Evolutionary conservation across 1,140 invertebrate species (phyloP).

Genomic region (Diachasma alloeum): DNA sequence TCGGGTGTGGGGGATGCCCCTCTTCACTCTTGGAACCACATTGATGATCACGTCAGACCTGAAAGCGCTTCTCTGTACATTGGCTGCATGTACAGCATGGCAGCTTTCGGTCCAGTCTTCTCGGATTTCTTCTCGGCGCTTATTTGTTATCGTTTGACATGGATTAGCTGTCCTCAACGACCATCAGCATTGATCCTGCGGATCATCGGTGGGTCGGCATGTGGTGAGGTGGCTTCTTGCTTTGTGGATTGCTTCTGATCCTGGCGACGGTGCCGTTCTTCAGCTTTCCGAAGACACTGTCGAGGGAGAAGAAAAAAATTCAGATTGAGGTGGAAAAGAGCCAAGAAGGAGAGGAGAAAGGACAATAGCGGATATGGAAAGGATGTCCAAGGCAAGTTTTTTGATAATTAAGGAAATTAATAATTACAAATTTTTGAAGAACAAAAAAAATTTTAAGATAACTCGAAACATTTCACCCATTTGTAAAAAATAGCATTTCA

Average conservation of each 20-base stretch:
- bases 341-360: constrained; percentile 56
- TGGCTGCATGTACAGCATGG: constrained; percentile 92
- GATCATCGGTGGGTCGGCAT: constrained; percentile 91
- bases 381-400: constrained; percentile 82
- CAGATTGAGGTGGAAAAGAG: constrained; percentile 71
- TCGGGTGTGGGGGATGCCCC: constrained; percentile 88
- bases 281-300: constrained; percentile 85
- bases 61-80: constrained; percentile 87
- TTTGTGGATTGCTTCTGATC: constrained; percentile 81
- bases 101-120: constrained; percentile 89
- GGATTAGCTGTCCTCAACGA: constrained; percentile 78
- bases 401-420: too few relatives aligned
- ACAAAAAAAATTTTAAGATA: too few relatives aligned
- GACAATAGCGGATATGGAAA: constrained; percentile 83
- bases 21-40: constrained; percentile 89
- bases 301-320: constrained; percentile 84
- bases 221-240: constrained; percentile 94
- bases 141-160: constrained; percentile 90
- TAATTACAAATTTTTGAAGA: too few relatives aligned
- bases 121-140: constrained; percentile 89
- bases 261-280: constrained; percentile 87
- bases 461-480: too few relatives aligned
- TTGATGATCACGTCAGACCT: constrained; percentile 86
- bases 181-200: constrained; percentile 79
- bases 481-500: too few relatives aligned